These are phyloP conservation scores for Crypturellus tataupa DNA, from an alignment of 2,797 vertebrate genomes.

Conservation along the genomic window DNA sequence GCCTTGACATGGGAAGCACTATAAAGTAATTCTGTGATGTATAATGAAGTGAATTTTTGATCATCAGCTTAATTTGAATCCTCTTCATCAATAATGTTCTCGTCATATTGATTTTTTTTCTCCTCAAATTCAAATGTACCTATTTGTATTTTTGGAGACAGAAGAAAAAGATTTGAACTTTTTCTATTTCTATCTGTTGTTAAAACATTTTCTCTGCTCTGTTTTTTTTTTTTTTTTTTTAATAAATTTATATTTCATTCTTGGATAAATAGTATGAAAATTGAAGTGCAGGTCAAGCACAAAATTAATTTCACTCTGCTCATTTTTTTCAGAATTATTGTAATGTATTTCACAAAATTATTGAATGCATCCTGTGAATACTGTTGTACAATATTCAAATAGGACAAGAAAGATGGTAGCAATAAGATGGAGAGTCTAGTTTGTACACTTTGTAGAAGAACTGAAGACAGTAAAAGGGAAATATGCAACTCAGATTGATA, in stretches of 20 bases:
- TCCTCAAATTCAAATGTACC: not conserved
- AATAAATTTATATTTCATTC: not conserved
- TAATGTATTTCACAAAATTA: not conserved
- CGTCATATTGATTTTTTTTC: conserved; percentile 20
- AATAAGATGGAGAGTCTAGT: not conserved
- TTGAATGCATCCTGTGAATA: not conserved
- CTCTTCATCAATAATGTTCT: not conserved
- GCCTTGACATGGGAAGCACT: not conserved
- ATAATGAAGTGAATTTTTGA: conserved; percentile 54
- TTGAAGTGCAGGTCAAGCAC: not conserved
- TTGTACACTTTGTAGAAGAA: not conserved
- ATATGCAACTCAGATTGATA: not conserved
- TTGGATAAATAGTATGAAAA: not conserved
- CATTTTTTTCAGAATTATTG: not conserved
- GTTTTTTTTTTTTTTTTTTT: not conserved
- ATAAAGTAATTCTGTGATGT: conserved; percentile 21
- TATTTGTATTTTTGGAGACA: not conserved
- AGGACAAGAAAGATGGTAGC: not conserved
- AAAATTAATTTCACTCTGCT: not conserved
- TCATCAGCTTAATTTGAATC: conserved; percentile 31
- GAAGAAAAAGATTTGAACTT: not conserved
- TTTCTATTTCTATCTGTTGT: not conserved
- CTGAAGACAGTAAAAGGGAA: fast-evolving
- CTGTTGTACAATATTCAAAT: not conserved
- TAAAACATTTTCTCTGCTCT: not conserved